Evolutionary conservation across 2,797 vertebrate species (phyloP), one percentile per base, ranked within the genome.

Genomic region (Gorsachius magnificus): DNA sequence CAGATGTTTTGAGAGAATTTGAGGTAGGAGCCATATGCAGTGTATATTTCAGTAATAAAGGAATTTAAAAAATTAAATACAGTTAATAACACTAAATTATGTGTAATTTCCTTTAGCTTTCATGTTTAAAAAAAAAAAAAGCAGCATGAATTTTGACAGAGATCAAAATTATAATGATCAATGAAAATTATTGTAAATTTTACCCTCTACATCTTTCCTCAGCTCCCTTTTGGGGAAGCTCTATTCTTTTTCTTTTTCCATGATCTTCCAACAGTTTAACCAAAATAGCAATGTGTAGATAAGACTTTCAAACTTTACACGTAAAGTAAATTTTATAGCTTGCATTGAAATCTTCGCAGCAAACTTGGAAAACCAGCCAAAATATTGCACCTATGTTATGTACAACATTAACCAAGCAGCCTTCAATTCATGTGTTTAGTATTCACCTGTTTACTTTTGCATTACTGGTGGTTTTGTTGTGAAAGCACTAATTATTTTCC

Each of bases 401-500:
- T 75, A 45, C 58, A 75, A 41, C 28, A 22, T 91, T 79, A 95
- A 90, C 76, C 18, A 56, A 79, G 14, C 31, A 93, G 31, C 28
- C 78, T 88, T 94, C 38, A 71, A 17, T 89, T 89, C 3, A 43
- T 45, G 13, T 84, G 13, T 74, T 95, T 85, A 79, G 72, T 85
- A 95, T 90, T 88, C 66, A 81, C 16, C 41, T 88, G 25, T 91
- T 85, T 89, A 38, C 36, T 63, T 96, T 77, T 54, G 58, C 63
- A 82, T 95, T 26, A 71, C 43, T 87, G 43, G 25, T 83, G 56
- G 20, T 93, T 95, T 74, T 75, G 6, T 92, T 89, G n/a, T 88
- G 88, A 88, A 91, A 76, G 57, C 15, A 70, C 31, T 89, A 87
- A 94, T 94, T 84, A 92, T 96, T 94, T 95, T 94, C 16, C 72